A percentile compares a stretch with the other conserved stretches of the same genome.
phyloP scores from a whole-genome alignment of 2,888 invertebrate species.

The Smittia sp. region DNA sequence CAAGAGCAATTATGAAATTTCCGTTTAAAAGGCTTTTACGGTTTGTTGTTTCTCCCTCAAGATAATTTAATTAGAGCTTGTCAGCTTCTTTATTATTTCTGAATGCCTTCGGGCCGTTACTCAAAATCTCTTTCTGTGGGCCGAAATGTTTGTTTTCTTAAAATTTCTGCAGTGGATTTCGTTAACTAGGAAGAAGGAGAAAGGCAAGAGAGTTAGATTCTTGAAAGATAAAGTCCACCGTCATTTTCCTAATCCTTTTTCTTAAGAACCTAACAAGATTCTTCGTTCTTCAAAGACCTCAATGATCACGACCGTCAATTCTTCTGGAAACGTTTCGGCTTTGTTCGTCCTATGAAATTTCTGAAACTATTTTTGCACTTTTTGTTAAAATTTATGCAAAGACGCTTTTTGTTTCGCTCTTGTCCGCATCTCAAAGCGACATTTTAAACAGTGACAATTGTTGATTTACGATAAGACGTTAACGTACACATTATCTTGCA shows the following conservation, averaged over 20 bases:
- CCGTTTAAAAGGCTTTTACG: too few species aligned
- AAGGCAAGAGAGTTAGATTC: background rate
- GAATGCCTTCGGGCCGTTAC: background rate
- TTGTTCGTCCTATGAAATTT: background rate
- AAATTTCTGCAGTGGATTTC: constrained; percentile 8
- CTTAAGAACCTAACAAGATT: constrained; percentile 30
- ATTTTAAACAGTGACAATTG: background rate
- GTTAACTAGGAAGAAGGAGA: background rate
- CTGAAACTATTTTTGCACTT: background rate
- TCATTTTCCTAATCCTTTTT: constrained; percentile 15
- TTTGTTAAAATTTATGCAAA: constrained; percentile 4
- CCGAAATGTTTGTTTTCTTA: constrained; percentile 26
- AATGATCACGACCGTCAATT: background rate
- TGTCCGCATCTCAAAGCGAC: background rate
- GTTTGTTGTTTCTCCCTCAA: too few species aligned
- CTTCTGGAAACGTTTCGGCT: background rate
- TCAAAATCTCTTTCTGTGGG: background rate
- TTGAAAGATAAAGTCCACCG: background rate
- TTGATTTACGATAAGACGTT: constrained; percentile 7
- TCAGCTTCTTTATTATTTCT: too few species aligned
- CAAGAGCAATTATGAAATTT: too few species aligned
- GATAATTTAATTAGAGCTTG: too few species aligned
- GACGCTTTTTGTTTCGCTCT: background rate
- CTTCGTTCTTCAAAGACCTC: background rate
- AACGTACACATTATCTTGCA: background rate